phyloP scores from a whole-genome alignment of 2,797 vertebrate genomes.

The Arrhamphus sclerolepis region DNA sequence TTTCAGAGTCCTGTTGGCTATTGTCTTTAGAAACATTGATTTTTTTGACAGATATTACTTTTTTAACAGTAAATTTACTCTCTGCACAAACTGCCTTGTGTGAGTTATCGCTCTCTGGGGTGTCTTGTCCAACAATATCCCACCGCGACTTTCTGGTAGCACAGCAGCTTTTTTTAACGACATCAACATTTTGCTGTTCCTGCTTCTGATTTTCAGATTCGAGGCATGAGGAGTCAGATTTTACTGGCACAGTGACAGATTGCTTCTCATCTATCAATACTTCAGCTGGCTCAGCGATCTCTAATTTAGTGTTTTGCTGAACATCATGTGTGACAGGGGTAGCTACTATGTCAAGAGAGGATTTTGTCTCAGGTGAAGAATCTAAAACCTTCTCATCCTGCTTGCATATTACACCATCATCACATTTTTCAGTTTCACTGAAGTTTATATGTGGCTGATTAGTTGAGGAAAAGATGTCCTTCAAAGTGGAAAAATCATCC shows the following conservation, averaged over 20 bases:
- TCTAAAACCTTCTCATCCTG: slow-evolving; percentile 51
- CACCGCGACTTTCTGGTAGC: slow-evolving; percentile 79
- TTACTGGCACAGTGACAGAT: slow-evolving; percentile 14
- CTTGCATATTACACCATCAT: slow-evolving; percentile 45
- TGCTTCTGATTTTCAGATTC: slow-evolving; percentile 51
- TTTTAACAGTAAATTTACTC: slow-evolving; percentile 62
- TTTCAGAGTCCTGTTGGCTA: slow-evolving; percentile 54
- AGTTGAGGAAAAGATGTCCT: slow-evolving; percentile 41
- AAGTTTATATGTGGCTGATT: slow-evolving; percentile 41
- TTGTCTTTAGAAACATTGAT: slow-evolving; percentile 71
- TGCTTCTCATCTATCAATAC: slow-evolving; percentile 29
- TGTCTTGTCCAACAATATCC: slow-evolving; percentile 83
- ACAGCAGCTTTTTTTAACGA: slow-evolving; percentile 56
- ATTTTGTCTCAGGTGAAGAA: slow-evolving; percentile 44
- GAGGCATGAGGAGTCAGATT: slow-evolving; percentile 40
- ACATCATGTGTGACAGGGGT: slow-evolving; percentile 45
- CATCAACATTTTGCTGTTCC: slow-evolving; percentile 53
- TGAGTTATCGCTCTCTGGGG: slow-evolving; percentile 61
- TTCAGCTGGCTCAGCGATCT: slow-evolving; percentile 45
- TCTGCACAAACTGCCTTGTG: slow-evolving; percentile 60
- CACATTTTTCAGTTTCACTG: slow-evolving; percentile 35
- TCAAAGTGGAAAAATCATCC: slow-evolving; percentile 55
- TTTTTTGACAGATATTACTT: slow-evolving; percentile 71
- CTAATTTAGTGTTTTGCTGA: slow-evolving; percentile 69
- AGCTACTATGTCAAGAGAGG: slow-evolving; percentile 55